These are phyloP conservation scores for Cryptops parisi DNA, from an alignment of 2,888 invertebrate species.

Conservation along the genomic window DNA sequence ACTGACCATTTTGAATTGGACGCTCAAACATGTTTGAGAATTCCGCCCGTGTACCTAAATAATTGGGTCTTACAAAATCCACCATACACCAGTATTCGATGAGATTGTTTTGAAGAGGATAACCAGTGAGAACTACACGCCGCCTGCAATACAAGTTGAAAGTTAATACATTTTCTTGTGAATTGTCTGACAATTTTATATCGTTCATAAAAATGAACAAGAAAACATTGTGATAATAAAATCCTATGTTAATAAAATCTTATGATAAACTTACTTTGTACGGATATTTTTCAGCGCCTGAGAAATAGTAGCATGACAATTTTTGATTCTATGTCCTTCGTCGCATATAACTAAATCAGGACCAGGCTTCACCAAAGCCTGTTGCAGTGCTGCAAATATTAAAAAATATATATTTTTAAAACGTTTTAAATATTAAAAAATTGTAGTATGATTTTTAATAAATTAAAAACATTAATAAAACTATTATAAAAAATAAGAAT, in stretches of 20 bases:
- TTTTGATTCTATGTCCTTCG: conserved; percentile 96
- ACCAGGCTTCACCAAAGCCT: conserved; percentile 73
- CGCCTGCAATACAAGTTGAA: conserved; percentile 39
- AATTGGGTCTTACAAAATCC: conserved; percentile 95
- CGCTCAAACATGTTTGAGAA: conserved; percentile 98
- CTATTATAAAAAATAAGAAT: no score
- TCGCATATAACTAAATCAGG: conserved; percentile 91
- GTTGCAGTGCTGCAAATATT: conserved; percentile 52
- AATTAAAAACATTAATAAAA: no score
- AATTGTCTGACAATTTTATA: neutral
- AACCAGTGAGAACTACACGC: conserved; percentile 90
- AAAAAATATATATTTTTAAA: conserved; percentile 12
- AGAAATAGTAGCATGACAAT: conserved; percentile 92
- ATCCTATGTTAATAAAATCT: no score
- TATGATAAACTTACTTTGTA: conserved; percentile 42
- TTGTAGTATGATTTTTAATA: no score
- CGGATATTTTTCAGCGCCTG: conserved; percentile 86
- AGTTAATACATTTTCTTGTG: neutral
- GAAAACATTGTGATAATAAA: neutral
- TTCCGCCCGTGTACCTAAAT: conserved; percentile 88
- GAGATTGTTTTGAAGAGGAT: conserved; percentile 94
- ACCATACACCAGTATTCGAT: conserved; percentile 97
- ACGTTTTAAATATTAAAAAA: neutral
- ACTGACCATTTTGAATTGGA: conserved; percentile 97
- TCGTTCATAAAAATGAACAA: neutral